phyloP scores from a whole-genome alignment of 2,888 invertebrate genomes.

The Hirtodrosophila duncani region DNA sequence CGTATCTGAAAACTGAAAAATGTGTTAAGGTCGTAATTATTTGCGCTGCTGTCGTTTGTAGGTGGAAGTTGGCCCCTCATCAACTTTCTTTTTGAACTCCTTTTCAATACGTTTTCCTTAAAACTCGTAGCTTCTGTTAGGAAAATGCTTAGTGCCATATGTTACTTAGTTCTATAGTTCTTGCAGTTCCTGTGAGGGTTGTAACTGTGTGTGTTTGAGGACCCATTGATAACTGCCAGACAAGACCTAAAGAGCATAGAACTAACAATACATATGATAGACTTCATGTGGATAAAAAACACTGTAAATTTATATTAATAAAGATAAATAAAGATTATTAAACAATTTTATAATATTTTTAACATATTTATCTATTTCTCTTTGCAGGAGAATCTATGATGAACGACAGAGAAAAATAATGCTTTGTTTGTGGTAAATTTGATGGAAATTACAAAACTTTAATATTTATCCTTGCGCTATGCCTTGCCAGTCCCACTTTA shows the following conservation, averaged over 20 bases:
- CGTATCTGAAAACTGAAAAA: conserved; percentile 27
- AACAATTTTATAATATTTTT: too few species aligned
- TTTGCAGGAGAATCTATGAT: conserved; percentile 76
- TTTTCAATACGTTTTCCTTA: too few species aligned
- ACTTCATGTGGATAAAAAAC: too few species aligned
- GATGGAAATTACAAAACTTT: conserved; percentile 30
- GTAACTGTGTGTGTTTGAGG: too few species aligned
- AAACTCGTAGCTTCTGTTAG: conserved; percentile 33
- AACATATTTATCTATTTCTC: conserved; percentile 24
- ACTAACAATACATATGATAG: too few species aligned
- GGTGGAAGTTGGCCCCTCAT: conserved; percentile 46
- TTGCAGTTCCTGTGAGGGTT: neutral
- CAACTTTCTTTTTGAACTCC: conserved; percentile 33
- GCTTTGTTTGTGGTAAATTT: conserved; percentile 76
- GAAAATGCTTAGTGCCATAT: conserved; percentile 47
- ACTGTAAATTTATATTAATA: too few species aligned
- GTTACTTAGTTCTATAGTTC: conserved; percentile 18
- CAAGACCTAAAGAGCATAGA: too few species aligned
- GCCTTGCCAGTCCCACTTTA: conserved; percentile 3
- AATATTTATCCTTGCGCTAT: conserved; percentile 23
- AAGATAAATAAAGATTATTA: too few species aligned
- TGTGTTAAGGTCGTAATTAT: conserved; percentile 57
- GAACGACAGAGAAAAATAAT: conserved; percentile 76
- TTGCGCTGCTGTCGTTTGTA: conserved; percentile 28
- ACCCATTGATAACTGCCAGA: too few species aligned